Conservation (phyloP, 2,113 vertebrate genomes). For the Indri indri region DNA sequence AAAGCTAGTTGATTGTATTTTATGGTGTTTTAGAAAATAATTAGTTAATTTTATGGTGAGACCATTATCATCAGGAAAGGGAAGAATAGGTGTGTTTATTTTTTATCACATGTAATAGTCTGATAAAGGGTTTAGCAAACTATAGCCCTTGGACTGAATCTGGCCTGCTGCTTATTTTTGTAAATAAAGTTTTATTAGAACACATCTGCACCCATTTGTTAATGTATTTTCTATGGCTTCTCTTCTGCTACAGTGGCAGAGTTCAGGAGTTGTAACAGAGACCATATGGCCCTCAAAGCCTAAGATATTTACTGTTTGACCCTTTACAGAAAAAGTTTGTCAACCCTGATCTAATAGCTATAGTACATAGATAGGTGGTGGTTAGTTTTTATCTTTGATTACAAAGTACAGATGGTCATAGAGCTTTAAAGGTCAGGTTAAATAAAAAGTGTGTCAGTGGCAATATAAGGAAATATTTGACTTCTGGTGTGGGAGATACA, state of each 20-base stretch:
- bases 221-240: not conserved
- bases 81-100: not conserved
- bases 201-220: not conserved
- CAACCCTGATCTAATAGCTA: not conserved
- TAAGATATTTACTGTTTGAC: not conserved
- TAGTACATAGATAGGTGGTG: not conserved
- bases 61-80: constrained; percentile 7
- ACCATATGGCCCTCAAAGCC: not conserved
- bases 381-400: constrained; percentile 63
- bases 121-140: not conserved
- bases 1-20: constrained; percentile 4
- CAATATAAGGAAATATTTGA: constrained; percentile 57
- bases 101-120: not conserved
- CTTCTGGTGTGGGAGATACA: not conserved
- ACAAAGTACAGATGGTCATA: constrained; percentile 50
- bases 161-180: not conserved
- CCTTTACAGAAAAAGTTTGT: not conserved
- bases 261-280: not conserved
- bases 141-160: not conserved
- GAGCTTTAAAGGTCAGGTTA: constrained; percentile 49
- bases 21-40: not conserved
- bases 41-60: not conserved
- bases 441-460: constrained; percentile 32
- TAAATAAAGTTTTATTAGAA: constrained; percentile 24
- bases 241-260: not conserved